A percentile compares a stretch with the other conserved stretches of the same genome.
These are phyloP conservation scores for Xenops minutus DNA, from an alignment of 2,797 vertebrate species.

Conservation along the genomic window DNA sequence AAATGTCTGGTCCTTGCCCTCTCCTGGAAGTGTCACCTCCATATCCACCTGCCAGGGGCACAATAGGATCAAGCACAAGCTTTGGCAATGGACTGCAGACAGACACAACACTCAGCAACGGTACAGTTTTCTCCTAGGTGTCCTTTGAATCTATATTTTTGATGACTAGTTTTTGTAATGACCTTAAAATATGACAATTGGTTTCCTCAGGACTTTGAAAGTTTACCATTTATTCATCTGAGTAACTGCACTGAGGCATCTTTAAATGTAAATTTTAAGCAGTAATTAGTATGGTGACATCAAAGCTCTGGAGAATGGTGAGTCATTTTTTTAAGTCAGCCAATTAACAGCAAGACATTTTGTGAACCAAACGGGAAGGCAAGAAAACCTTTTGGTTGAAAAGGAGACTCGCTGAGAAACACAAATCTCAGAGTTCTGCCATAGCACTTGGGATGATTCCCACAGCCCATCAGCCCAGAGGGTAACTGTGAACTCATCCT, in stretches of 20 bases:
- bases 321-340: not conserved
- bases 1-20: conserved; percentile 98
- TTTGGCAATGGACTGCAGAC: not conserved
- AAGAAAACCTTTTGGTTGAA: not conserved
- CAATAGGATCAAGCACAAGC: not conserved
- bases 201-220: not conserved
- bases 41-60: conserved; percentile 86
- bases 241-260: not conserved
- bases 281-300: not conserved
- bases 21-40: conserved; percentile 97
- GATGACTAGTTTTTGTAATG: not conserved
- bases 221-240: not conserved
- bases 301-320: not conserved
- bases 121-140: not conserved
- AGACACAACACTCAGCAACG: not conserved
- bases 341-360: not conserved
- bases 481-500: not conserved
- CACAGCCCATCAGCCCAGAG: not conserved
- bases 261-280: not conserved
- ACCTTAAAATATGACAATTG: not conserved
- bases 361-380: not conserved
- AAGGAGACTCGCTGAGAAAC: not conserved
- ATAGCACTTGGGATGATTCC: not conserved
- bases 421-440: not conserved
- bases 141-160: not conserved